These are phyloP conservation scores for Mimumesa dahlbomi DNA, from an alignment of 2,888 invertebrate species.

Conservation along the genomic window DNA sequence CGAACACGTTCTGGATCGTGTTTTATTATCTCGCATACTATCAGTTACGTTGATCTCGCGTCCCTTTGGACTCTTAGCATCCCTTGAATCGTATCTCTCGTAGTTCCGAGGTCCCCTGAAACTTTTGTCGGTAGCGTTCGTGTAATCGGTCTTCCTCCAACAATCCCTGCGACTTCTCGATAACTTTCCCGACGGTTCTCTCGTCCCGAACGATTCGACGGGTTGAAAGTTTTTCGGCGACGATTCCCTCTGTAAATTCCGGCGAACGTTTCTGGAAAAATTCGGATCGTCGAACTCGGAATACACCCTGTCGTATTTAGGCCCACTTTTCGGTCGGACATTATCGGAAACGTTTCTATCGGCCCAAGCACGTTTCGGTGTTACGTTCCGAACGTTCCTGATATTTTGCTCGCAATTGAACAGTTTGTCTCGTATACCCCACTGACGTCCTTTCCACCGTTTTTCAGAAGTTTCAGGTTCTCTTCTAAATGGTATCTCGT, in stretches of 20 bases:
- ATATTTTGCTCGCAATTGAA: background rate
- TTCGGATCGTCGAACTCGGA: background rate
- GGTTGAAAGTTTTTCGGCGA: too few relatives aligned
- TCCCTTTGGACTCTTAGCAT: background rate
- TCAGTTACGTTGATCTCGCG: background rate
- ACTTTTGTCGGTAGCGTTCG: too few relatives aligned
- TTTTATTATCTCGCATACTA: background rate
- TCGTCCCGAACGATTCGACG: background rate
- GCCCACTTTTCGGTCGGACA: background rate
- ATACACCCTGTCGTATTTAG: background rate
- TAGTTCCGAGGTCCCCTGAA: background rate
- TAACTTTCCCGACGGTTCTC: background rate
- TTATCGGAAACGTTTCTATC: background rate
- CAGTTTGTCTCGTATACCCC: background rate
- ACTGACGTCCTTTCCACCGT: background rate
- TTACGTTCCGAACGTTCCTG: background rate
- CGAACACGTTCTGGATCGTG: conserved; percentile 28
- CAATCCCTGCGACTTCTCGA: background rate
- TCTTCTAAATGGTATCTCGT: background rate
- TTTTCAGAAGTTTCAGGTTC: background rate
- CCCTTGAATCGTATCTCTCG: background rate
- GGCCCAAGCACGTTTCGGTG: background rate
- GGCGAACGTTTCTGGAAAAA: background rate
- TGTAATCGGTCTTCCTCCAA: too few relatives aligned
- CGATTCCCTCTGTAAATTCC: background rate